These are phyloP conservation scores for Melopsittacus undulatus DNA, from an alignment of 2,797 vertebrate species.

Conservation along the genomic window DNA sequence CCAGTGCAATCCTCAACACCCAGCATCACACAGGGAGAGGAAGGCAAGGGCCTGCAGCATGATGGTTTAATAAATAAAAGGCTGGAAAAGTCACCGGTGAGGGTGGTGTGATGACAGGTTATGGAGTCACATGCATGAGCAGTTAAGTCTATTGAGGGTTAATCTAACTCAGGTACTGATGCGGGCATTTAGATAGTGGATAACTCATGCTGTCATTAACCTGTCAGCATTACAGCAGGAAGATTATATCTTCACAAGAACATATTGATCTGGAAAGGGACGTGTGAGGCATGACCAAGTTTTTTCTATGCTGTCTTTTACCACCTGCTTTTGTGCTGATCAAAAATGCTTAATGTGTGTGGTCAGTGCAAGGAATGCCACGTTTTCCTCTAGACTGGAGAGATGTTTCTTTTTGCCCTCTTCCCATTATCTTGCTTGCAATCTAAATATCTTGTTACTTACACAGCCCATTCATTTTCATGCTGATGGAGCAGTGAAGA, in stretches of 20 bases:
- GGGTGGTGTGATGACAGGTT: conserved; percentile 24
- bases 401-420: not conserved
- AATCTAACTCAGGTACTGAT: conserved; percentile 50
- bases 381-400: not conserved
- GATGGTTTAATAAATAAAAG: not conserved
- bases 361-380: conserved; percentile 14
- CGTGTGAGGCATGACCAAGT: conserved; percentile 50
- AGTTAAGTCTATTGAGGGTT: not conserved
- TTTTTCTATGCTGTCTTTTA: conserved; percentile 51
- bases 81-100: not conserved
- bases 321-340: conserved; percentile 44
- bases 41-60: not conserved
- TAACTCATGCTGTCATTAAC: conserved; percentile 64
- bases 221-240: conserved; percentile 56
- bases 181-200: conserved; percentile 22
- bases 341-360: conserved; percentile 32
- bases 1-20: not conserved
- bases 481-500: not conserved
- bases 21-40: not conserved
- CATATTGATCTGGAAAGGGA: conserved; percentile 55
- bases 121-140: not conserved
- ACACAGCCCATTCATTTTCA: not conserved
- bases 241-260: conserved; percentile 62
- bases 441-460: not conserved
- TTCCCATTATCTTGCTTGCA: not conserved